phyloP scores from a whole-genome alignment of 2,888 invertebrate species.

The Ormyrus labotus region DNA sequence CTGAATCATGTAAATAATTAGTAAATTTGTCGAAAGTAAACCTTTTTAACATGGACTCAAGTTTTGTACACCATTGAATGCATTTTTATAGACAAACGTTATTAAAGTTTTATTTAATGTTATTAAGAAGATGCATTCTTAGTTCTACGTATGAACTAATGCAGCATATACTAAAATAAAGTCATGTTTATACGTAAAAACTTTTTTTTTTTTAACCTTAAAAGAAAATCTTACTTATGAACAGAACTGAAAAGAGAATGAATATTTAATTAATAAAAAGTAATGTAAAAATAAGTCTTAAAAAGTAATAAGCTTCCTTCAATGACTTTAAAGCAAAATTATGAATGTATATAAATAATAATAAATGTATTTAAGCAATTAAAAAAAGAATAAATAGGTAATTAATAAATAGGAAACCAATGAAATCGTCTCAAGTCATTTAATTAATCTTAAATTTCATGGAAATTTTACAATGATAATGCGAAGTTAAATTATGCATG shows the following conservation, averaged over 20 bases:
- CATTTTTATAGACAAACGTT: slow-evolving; percentile 39
- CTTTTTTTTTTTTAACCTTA: slow-evolving; percentile 43
- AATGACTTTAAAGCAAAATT: neutral
- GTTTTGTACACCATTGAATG: slow-evolving; percentile 43
- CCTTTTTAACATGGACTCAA: slow-evolving; percentile 30
- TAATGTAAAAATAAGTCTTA: neutral
- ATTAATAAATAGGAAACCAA: too few species aligned
- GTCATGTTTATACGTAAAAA: slow-evolving; percentile 38
- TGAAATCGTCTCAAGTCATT: too few species aligned
- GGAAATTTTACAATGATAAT: too few species aligned
- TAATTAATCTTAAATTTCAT: too few species aligned
- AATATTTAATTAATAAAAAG: neutral
- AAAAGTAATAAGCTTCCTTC: neutral
- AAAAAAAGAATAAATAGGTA: too few species aligned
- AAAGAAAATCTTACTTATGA: slow-evolving; percentile 24
- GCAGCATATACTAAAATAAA: slow-evolving; percentile 52
- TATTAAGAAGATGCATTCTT: slow-evolving; percentile 39
- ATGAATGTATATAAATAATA: too few species aligned
- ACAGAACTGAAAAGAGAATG: slow-evolving; percentile 41
- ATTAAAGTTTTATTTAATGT: slow-evolving; percentile 32
- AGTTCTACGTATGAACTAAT: slow-evolving; percentile 42
- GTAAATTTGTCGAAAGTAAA: slow-evolving; percentile 27
- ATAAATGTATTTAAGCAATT: too few species aligned
- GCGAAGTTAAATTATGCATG: neutral
- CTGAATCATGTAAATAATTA: slow-evolving; percentile 29